Evolutionary conservation across 2,888 invertebrate genomes (phyloP).

Genomic region (Nemapogon koenigi): DNA sequence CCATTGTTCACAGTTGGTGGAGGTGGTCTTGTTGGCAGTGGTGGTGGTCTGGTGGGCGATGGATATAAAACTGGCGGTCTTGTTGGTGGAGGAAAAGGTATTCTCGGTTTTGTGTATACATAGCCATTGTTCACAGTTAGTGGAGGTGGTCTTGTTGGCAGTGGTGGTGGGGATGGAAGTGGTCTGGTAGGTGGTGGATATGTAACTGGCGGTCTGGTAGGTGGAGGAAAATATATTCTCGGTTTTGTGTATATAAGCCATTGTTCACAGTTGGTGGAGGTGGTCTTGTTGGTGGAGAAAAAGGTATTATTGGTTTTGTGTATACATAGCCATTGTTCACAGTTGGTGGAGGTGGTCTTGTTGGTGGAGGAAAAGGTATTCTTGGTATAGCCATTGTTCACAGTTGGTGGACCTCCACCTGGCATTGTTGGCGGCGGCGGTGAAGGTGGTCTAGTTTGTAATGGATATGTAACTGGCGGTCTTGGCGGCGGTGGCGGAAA

Average conservation of each 20-base stretch:
- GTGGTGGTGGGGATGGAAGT: slow-evolving; percentile 12
- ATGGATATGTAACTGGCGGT: slow-evolving; percentile 13
- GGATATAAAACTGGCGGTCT: not conserved
- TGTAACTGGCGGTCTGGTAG: slow-evolving; percentile 14
- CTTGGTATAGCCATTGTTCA: slow-evolving; percentile 14
- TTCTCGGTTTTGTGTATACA: too few species aligned
- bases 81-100: not conserved
- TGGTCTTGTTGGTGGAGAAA: slow-evolving; percentile 13
- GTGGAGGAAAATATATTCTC: slow-evolving; percentile 11
- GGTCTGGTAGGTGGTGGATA: slow-evolving; percentile 16
- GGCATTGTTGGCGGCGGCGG: slow-evolving; percentile 14
- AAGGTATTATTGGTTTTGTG: slow-evolving; percentile 12
- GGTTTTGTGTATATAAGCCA: slow-evolving; percentile 15
- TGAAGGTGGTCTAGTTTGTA: slow-evolving; percentile 12
- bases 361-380: slow-evolving; percentile 17
- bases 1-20: slow-evolving; percentile 14
- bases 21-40: slow-evolving; percentile 14
- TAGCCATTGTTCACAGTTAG: slow-evolving; percentile 9
- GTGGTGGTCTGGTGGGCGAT: slow-evolving; percentile 8
- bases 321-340: slow-evolving; percentile 13
- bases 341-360: slow-evolving; percentile 17
- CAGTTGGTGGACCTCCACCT: slow-evolving; percentile 17
- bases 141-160: slow-evolving; percentile 4
- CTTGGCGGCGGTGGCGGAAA: slow-evolving; percentile 28
- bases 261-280: slow-evolving; percentile 7